Base-by-base conservation (phyloP, 2,797 vertebrate species). In the Melanotaenia parkinsoni region DNA sequence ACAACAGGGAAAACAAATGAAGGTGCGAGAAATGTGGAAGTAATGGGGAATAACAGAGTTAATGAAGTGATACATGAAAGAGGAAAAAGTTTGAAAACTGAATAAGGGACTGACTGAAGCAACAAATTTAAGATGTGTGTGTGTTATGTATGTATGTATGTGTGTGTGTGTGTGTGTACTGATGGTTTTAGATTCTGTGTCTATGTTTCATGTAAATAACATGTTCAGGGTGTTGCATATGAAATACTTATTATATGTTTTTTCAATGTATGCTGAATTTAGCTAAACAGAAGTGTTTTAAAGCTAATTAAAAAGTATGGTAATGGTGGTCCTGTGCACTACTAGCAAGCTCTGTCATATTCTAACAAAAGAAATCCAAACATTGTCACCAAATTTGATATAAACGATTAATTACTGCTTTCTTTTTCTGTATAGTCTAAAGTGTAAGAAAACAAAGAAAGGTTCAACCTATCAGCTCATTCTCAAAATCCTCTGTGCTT, bases 61-160 rank as follows among this genome's bases (percentile, higher is more conserved):
- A 56, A 86, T 0, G 61, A 72, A 1, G 32, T 72, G 54, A 54
- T 72, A 0, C 87, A 71, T 76, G 66, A 67, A 64, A 83, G 83
- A 74, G 80, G 60, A 33, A 92, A 92, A 73, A n/a, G 64, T 22
- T 38, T 89, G 37, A 95, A 95, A 87, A 88, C 65, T 0, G 89
- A 94, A 47, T 95, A 74, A 94, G 37, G 0, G 12, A 79, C 37
- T 56, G 12, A 72, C 54, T 5, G 4, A 16, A 58, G 51, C 8
- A 57, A 30, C 51, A 66, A 24, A 73, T 57, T 67, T 59, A 54
- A 61, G 63, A 58, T 30, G 30, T 30, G 30, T 30, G 5, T 30
- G 4, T 30, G 13, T n/a, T 33, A 47, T 30, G 10, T 28, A 45
- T 11, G 20, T 30, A 30, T 30, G 30, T 30, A 0, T 30, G 12